Base-by-base conservation (phyloP, 2,888 invertebrate genomes). In the Ectemnius cavifrons region DNA sequence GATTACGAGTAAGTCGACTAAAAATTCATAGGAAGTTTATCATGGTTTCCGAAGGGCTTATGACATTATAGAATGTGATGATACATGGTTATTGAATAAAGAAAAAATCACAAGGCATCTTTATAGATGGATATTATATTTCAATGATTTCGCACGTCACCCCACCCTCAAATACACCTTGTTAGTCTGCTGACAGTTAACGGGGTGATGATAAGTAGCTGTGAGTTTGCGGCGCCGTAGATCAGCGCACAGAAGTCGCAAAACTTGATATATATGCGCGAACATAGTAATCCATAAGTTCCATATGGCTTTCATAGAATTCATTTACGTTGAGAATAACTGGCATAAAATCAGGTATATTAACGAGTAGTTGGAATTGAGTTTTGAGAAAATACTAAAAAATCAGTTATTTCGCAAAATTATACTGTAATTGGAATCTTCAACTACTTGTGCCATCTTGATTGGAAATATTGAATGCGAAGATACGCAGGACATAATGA, bases 81-180 rank as follows among this genome's bases (percentile, higher is more conserved):
- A 11, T 46, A n/a, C 16, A 58, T 59, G 63, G 52, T 76, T 67
- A 56, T 28, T 16, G 18, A 76, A 76, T 77, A 74, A 77, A 75
- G 37, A 47, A 0, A 18, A 63, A 73, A 61, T 37, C 68, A 37
- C 20, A 49, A 14, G 28, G 8, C 60, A 61, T 6, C 27, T 6
- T 13, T 2, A 20, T 67, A 13, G 45, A 37, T 47, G 5, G 45
- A 56, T 47, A 28, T 63, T 13, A 60, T 13, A 18, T 56, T 14
- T 20, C 14, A 63, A 74, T 46, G 49, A 45, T 16, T 62, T 52
- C 37, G 67, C 28, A 63, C 64, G 27, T 63, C 57, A 63, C 63
- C 59, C 37, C 65, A 52, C 69, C 57, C 2, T 47, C 11, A n/a
- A 59, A 71, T 46, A 59, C 60, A 45, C 46, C 47, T 73, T 27